Base-by-base conservation (phyloP, 2,113 vertebrate genomes). In the Leptocoma aspasia region DNA sequence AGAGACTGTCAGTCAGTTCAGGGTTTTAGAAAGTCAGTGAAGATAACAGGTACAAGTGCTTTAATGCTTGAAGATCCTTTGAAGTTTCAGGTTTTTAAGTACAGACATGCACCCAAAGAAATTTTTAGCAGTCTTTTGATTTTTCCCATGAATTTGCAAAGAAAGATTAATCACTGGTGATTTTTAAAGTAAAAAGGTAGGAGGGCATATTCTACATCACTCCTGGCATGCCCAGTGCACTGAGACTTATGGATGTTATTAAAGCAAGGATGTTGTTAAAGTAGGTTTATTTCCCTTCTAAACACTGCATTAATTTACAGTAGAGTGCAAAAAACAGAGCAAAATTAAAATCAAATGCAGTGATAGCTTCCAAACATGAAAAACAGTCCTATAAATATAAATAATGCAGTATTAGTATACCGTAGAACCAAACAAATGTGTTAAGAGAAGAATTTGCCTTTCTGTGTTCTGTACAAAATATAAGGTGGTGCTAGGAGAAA, bases 331-430 rank as follows among this genome's bases (percentile, higher is more conserved):
- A 85, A 95, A 59, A 28, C 53, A 76, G 50, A 77, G 30, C 4
- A 82, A 80, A 94, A 86, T 50, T 72, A 90, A 91, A 95, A 90
- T 81, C 35, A 83, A 97, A 63, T 82, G 64, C 72, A 61, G 56
- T 12, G 19, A 89, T 45, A 82, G 2, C 31, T 93, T 82, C 37
- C 49, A 92, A 95, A 92, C 24, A 45, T 71, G 71, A 78, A 70
- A 82, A 95, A 5, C 35, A 75, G 20, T n/a, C 59, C 89, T 69
- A 47, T 3, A 69, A 87, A 82, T 11, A 86, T 41, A 85, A 92
- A 27, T 47, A 92, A 72, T 1, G 6, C 31, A 61, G 27, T 47
- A 65, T 69, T 81, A 33, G 24, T 70, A 22, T 52, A 79, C 26
- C 37, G 54, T 26, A 69, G 86, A 94, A 31, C 27, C 60, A 89